Percentiles rank a stretch among this genome's conserved stretches.
Evolutionary conservation across 2,797 vertebrate species (phyloP).

Genomic region (Pyrocephalus nanus): DNA sequence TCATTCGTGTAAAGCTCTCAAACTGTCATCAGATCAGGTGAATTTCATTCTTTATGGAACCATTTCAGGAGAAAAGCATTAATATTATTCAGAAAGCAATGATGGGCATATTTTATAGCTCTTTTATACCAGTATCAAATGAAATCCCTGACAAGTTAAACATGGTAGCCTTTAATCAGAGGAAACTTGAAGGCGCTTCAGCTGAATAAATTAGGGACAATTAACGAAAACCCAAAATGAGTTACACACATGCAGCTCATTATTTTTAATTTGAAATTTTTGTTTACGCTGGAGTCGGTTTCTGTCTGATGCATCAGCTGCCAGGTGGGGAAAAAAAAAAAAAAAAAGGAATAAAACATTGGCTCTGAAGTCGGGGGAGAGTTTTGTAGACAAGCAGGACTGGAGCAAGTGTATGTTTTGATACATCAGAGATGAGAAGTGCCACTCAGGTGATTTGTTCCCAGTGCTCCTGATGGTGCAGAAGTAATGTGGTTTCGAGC

Average conservation of each 20-base stretch:
- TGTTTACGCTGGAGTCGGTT: slow-evolving; percentile 46
- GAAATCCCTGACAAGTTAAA: slow-evolving; percentile 72
- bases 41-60: slow-evolving; percentile 67
- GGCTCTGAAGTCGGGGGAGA: not conserved
- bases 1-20: slow-evolving; percentile 41
- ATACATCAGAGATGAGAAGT: not conserved
- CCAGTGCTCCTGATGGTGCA: not conserved
- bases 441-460: not conserved
- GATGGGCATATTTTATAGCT: slow-evolving; percentile 53
- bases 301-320: slow-evolving; percentile 52
- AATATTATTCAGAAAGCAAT: slow-evolving; percentile 67
- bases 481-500: not conserved
- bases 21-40: slow-evolving; percentile 47
- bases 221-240: slow-evolving; percentile 64
- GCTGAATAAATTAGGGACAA: slow-evolving; percentile 74
- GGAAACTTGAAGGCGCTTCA: slow-evolving; percentile 54
- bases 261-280: slow-evolving; percentile 70
- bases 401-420: not conserved
- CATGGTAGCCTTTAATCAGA: slow-evolving; percentile 73
- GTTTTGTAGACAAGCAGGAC: not conserved
- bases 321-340: not conserved
- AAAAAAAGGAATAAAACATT: not conserved
- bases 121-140: slow-evolving; percentile 73
- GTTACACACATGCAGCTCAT: slow-evolving; percentile 68
- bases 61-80: slow-evolving; percentile 64